Base-by-base conservation (phyloP, 2,888 invertebrate species). In the Leptinotarsa peninsularis region DNA sequence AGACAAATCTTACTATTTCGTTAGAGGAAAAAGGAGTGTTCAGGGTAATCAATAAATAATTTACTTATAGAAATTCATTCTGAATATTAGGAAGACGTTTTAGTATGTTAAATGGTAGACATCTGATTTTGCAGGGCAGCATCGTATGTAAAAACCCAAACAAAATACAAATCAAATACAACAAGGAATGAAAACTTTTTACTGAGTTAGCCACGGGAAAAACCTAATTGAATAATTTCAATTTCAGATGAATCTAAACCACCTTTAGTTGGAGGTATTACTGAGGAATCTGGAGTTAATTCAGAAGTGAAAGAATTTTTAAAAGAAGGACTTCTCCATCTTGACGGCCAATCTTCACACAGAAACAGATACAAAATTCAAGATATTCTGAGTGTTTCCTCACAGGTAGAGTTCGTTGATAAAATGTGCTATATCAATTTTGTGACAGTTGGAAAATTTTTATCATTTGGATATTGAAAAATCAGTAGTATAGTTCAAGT, bases 361-460 rank as follows among this genome's bases (percentile, higher is more conserved):
- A 71, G 70, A 2, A 82, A 81, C 66, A 84, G 81, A 75, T 82
- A 79, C 66, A 82, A 83, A 78, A 79, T 91, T 21, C 83, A 89
- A 0, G 84, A 88, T 72, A 84, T 92, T 7, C 86, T 87, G 70
- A 88, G 89, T 1, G 90, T 90, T 15, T 86, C 89, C 0, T 85
- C 85, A 27, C 90, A 92, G 86, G 76, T 76, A 17, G 50, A 50
- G n/a, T 43, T 7, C 23, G 0, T 14, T 14, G 50, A 17, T 14
- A 50, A 33, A 33, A 33, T 33, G 33, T 33, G 1, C 33, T 33
- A 7, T 33, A 33, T 33, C 7, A 33, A 2, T 33, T 33, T 7
- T 33, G 33, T 7, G 2, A 33, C 33, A 33, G 0, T 0, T 7
- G 7, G 5, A 33, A 33, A 33, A 7, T 5, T 33, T 1, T 7